Evolutionary conservation across 2,113 vertebrate genomes (phyloP).

Genomic region (Hemiscyllium ocellatum): DNA sequence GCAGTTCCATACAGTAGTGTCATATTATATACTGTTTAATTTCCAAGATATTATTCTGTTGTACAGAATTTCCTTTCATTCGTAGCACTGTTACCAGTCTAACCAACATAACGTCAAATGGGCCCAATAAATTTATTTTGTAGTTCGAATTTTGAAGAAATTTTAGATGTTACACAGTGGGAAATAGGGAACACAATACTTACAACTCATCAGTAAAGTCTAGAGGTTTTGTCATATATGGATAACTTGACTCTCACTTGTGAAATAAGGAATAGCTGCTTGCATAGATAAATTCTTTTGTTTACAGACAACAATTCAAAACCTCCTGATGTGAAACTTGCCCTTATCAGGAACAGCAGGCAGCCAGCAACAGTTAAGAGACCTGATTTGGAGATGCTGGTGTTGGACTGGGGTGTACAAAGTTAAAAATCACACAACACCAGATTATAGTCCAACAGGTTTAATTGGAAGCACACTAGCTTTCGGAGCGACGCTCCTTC

Average conservation of each 20-base stretch:
- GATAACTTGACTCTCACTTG: neutral
- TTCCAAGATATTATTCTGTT: neutral
- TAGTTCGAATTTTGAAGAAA: neutral
- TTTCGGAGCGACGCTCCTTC: no score
- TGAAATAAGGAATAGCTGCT: neutral
- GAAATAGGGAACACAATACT: neutral
- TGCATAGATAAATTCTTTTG: neutral
- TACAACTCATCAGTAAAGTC: neutral
- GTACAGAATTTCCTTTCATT: neutral
- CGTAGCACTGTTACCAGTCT: neutral
- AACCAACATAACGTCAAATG: neutral
- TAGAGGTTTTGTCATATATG: neutral
- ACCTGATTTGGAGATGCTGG: no score
- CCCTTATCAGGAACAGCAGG: neutral
- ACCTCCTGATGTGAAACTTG: neutral
- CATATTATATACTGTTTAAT: neutral
- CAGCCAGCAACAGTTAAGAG: neutral
- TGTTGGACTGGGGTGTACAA: no score
- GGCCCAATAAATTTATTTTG: neutral
- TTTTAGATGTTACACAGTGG: neutral
- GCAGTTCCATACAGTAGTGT: neutral
- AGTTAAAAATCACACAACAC: no score
- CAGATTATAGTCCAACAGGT: no score
- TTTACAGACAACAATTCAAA: neutral
- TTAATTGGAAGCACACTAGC: no score